Evolutionary conservation across 2,888 invertebrate species (phyloP).

Genomic region (Plebejus anna): DNA sequence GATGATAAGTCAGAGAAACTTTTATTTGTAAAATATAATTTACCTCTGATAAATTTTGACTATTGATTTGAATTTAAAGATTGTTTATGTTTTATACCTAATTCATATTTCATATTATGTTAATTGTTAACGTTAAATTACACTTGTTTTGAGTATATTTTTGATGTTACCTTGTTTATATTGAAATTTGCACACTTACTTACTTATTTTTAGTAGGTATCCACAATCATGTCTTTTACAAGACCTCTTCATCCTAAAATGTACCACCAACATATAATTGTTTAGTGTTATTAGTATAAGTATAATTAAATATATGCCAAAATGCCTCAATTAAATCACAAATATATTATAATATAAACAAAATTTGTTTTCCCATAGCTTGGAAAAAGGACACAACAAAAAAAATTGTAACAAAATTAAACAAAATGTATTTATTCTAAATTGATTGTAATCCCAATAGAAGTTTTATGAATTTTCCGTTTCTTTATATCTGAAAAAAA

Average conservation of each 20-base stretch:
- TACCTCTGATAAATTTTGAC: background rate
- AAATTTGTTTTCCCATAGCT: no score
- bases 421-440: background rate
- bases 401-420: background rate
- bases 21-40: background rate
- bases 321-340: no score
- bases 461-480: slow-evolving; percentile 83
- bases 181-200: background rate
- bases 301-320: no score
- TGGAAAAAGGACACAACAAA: background rate
- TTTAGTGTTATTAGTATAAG: no score
- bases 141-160: no score
- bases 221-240: background rate
- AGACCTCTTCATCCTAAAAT: background rate
- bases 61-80: background rate
- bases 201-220: background rate
- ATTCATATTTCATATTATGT: no score
- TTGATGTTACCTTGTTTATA: no score
- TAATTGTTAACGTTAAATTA: no score
- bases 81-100: no score
- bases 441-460: background rate
- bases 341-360: no score
- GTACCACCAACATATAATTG: background rate
- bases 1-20: background rate
- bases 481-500: slow-evolving; percentile 83